Conservation (phyloP, 2,797 vertebrate species). For the Capromys pilorides region DNA sequence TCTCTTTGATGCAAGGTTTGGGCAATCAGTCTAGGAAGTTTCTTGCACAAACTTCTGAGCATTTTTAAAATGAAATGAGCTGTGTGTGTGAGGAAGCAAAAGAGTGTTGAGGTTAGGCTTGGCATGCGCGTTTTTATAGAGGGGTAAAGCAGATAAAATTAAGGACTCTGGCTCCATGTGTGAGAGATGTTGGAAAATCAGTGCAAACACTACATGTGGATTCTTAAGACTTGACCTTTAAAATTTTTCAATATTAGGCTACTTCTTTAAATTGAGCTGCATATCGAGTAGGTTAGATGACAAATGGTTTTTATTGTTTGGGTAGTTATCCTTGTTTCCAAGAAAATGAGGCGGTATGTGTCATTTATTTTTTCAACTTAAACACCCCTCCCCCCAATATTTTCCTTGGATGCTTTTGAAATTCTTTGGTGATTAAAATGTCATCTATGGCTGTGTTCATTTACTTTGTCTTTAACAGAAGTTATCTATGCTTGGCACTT, state of each 20-base stretch:
- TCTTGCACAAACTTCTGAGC: slow-evolving; percentile 67
- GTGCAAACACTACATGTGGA: slow-evolving; percentile 57
- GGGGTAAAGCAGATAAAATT: neutral
- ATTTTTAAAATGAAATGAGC: slow-evolving; percentile 50
- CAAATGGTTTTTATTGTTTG: neutral
- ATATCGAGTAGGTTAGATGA: slow-evolving; percentile 18
- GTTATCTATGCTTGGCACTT: slow-evolving; percentile 70
- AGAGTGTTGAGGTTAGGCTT: neutral
- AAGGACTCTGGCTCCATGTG: slow-evolving; percentile 24
- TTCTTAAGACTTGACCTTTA: slow-evolving; percentile 71
- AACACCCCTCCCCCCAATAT: slow-evolving; percentile 37
- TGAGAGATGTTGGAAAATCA: neutral
- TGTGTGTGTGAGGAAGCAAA: slow-evolving; percentile 29
- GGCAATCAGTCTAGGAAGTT: slow-evolving; percentile 43
- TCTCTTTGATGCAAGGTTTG: slow-evolving; percentile 44
- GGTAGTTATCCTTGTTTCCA: slow-evolving; percentile 44
- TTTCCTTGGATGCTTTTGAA: slow-evolving; percentile 71
- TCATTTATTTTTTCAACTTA: slow-evolving; percentile 62
- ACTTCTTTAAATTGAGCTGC: slow-evolving; percentile 54
- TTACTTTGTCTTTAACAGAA: slow-evolving; percentile 76
- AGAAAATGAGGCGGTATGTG: slow-evolving; percentile 65
- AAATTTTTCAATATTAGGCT: slow-evolving; percentile 58
- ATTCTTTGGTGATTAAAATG: slow-evolving; percentile 69
- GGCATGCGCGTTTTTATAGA: neutral
- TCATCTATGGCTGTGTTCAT: slow-evolving; percentile 70